Evolutionary conservation across 2,888 invertebrate species (phyloP).

Genomic region (Bembecia ichneumoniformis): DNA sequence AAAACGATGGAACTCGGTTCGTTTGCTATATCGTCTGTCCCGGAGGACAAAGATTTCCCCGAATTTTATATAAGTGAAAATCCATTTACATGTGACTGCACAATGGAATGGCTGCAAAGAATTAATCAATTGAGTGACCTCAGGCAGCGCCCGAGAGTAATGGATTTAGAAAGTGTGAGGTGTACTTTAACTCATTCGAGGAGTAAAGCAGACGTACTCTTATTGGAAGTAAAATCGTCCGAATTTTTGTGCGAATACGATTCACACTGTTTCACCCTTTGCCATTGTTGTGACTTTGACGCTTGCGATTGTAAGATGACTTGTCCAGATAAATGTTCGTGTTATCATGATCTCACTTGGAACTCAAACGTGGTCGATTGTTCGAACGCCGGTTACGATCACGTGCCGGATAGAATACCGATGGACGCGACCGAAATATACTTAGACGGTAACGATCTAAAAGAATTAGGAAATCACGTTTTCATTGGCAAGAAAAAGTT

Average conservation of each 20-base stretch:
- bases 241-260: slow-evolving; percentile 87
- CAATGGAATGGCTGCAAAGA: slow-evolving; percentile 88
- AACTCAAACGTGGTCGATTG: slow-evolving; percentile 88
- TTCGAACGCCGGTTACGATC: slow-evolving; percentile 80
- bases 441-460: slow-evolving; percentile 85
- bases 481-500: slow-evolving; percentile 89
- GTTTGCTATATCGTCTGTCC: slow-evolving; percentile 76
- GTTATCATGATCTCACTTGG: slow-evolving; percentile 91
- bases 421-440: slow-evolving; percentile 93
- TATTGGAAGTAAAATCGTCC: slow-evolving; percentile 78
- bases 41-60: slow-evolving; percentile 78
- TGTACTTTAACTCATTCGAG: slow-evolving; percentile 81
- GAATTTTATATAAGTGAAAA: slow-evolving; percentile 86
- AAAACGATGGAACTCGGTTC: slow-evolving; percentile 80
- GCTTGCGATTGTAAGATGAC: slow-evolving; percentile 94
- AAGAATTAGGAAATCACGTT: slow-evolving; percentile 85
- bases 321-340: slow-evolving; percentile 88
- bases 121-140: slow-evolving; percentile 82
- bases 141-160: slow-evolving; percentile 82
- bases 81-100: slow-evolving; percentile 88
- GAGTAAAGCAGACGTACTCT: slow-evolving; percentile 73
- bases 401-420: slow-evolving; percentile 84
- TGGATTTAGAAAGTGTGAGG: slow-evolving; percentile 83
- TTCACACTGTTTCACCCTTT: slow-evolving; percentile 86
- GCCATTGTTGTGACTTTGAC: slow-evolving; percentile 92